These are phyloP conservation scores for Chelmon rostratus DNA, from an alignment of 2,797 vertebrate genomes.

Conservation along the genomic window DNA sequence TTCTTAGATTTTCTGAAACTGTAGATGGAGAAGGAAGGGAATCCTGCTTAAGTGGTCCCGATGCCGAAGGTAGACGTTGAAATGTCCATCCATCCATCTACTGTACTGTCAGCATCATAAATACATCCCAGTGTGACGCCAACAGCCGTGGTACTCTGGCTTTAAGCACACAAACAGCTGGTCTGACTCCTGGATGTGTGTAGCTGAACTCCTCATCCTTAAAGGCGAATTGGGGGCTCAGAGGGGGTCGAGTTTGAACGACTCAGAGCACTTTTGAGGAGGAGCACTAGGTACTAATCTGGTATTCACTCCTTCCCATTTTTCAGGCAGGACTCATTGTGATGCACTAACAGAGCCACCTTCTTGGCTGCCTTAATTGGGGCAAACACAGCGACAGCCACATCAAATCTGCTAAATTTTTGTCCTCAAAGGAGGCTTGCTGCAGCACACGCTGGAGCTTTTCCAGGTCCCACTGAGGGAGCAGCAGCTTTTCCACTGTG, in stretches of 20 bases:
- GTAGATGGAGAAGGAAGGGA: background rate
- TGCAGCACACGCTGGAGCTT: conserved; percentile 13
- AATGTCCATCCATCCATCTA: conserved; percentile 12
- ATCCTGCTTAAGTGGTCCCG: background rate
- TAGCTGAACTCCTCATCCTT: no score
- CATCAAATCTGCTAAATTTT: conserved; percentile 19
- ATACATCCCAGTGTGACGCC: conserved; percentile 16
- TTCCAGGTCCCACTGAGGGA: conserved; percentile 35
- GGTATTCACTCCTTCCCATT: background rate
- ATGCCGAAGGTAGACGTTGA: background rate
- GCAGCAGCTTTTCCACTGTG: conserved; percentile 34
- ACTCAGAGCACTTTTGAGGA: background rate
- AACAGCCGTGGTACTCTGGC: background rate
- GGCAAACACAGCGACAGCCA: conserved; percentile 21
- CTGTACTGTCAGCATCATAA: conserved; percentile 17
- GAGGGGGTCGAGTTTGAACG: background rate
- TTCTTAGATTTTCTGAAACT: background rate
- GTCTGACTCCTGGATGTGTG: no score
- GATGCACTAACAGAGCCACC: conserved; percentile 12
- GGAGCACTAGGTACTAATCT: conserved; percentile 1
- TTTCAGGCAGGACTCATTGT: conserved; percentile 7
- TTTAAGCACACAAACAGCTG: background rate
- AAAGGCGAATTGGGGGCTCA: conserved; percentile 2
- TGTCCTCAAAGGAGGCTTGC: background rate
- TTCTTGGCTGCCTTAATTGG: conserved; percentile 12